Base-by-base conservation (phyloP, 2,888 invertebrate genomes). In the Aleiodes alternator region DNA sequence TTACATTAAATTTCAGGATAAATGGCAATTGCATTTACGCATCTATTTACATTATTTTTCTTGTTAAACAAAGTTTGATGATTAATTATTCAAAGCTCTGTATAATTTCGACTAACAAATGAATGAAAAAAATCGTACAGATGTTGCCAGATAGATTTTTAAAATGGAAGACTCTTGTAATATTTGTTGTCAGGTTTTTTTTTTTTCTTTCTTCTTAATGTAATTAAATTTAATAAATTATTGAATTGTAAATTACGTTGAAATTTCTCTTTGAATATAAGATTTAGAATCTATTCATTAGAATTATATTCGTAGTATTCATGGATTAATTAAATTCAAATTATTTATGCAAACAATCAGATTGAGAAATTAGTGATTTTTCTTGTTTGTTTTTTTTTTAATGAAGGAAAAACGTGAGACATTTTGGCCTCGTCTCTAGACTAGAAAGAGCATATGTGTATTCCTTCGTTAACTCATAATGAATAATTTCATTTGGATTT, bases 381-480 rank as follows among this genome's bases (percentile, higher is more conserved):
- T 66, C 7, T 3, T 5, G 38, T 38, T 43, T 4, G 0, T 43
- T 43, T 43, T 43, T 9, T 9, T 9, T 23, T 51, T 9, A 29
- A 61, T 68, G 34, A 61, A 72, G 31, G 77, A 66, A 68, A 70
- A 56, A 72, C 76, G 76, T 78, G 78, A 81, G 81, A 82, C 82
- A 81, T 81, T 83, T 84, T 82, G 81, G 80, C 81, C 84, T 83
- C 81, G 84, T 84, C 84, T 85, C 84, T 86, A 85, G 87, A 87
- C 87, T 87, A 87, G 87, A 87, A 86, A 84, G 83, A 84, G 80
- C 84, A 82, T 80, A 82, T 76, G 80, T 72, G 14, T 48, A 16
- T 55, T 16, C 14, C 16, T 16, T 55, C 14, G 8, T 55, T 55
- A 55, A 16, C 8, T 16, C 55, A 59, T 31, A 29, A 57, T 57